Evolutionary conservation across 2,797 vertebrate species (phyloP).

Genomic region (Austrolebias charrua): DNA sequence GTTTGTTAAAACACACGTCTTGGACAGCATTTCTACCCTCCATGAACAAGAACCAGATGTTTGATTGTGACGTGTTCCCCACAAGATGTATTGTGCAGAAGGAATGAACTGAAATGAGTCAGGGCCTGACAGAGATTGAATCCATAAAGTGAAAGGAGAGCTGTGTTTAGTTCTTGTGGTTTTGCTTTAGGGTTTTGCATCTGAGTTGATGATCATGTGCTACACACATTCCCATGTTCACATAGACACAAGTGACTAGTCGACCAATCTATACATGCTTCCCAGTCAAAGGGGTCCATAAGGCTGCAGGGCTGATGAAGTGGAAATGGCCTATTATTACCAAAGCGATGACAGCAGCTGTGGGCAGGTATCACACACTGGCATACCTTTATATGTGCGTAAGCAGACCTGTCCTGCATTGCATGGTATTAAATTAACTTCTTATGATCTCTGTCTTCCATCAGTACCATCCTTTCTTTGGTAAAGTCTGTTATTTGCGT

Average conservation of each 20-base stretch:
- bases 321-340: constrained; percentile 66
- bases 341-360: constrained; percentile 58
- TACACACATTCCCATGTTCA: constrained; percentile 21
- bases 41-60: background rate
- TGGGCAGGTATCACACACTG: constrained; percentile 44
- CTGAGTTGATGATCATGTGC: constrained; percentile 25
- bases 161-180: constrained; percentile 58
- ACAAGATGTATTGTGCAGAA: background rate
- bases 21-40: background rate
- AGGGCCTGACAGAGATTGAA: constrained; percentile 25
- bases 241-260: constrained; percentile 3
- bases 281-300: constrained; percentile 35
- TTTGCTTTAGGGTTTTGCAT: constrained; percentile 43
- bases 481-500: no score
- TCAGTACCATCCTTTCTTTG: background rate
- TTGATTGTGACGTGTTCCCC: background rate
- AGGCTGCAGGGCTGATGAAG: constrained; percentile 49
- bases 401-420: constrained; percentile 8
- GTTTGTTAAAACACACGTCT: no score
- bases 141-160: constrained; percentile 34
- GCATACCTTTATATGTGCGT: constrained; percentile 49
- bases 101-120: constrained; percentile 30
- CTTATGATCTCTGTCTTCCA: background rate
- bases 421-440: background rate
- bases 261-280: constrained; percentile 20